Evolutionary conservation across 1,140 invertebrate genomes (phyloP).

Genomic region (Choristoneura fumiferana): DNA sequence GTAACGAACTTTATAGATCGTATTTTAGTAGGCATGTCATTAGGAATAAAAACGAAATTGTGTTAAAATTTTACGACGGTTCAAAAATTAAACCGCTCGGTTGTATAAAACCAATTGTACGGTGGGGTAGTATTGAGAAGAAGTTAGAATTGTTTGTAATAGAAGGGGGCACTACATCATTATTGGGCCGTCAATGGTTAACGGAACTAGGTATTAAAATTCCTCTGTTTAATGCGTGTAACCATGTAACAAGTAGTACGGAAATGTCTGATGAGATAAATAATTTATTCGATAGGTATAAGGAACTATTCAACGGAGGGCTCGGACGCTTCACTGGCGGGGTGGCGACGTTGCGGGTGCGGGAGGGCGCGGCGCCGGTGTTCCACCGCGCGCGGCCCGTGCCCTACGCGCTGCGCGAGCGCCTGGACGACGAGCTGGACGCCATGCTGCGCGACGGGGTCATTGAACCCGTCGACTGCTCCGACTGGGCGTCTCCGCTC

Average conservation of each 20-base stretch:
- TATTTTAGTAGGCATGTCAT: conserved; percentile 17
- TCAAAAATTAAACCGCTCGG: conserved; percentile 25
- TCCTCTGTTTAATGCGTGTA: not conserved
- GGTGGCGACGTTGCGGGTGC: conserved; percentile 19
- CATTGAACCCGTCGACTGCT: conserved; percentile 22
- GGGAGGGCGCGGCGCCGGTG: conserved; percentile 22
- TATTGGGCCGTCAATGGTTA: conserved; percentile 27
- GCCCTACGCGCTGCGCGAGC: conserved; percentile 2
- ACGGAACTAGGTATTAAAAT: conserved; percentile 21
- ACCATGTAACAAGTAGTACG: not conserved
- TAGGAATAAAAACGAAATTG: conserved; percentile 21
- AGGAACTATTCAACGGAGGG: conserved; percentile 19
- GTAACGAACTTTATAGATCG: conserved; percentile 23
- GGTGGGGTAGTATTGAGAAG: not conserved
- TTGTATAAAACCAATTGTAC: conserved; percentile 7
- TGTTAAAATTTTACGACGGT: conserved; percentile 34
- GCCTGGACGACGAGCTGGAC: conserved; percentile 19
- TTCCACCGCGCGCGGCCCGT: conserved; percentile 1
- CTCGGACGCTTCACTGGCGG: conserved; percentile 27
- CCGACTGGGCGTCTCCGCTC: too few species aligned
- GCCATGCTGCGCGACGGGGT: conserved; percentile 37
- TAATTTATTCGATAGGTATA: conserved; percentile 21
- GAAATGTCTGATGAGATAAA: not conserved
- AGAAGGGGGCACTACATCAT: conserved; percentile 27
- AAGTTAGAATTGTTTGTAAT: conserved; percentile 33